These are phyloP conservation scores for Anser cygnoides DNA, from an alignment of 2,113 vertebrate species.

Conservation along the genomic window DNA sequence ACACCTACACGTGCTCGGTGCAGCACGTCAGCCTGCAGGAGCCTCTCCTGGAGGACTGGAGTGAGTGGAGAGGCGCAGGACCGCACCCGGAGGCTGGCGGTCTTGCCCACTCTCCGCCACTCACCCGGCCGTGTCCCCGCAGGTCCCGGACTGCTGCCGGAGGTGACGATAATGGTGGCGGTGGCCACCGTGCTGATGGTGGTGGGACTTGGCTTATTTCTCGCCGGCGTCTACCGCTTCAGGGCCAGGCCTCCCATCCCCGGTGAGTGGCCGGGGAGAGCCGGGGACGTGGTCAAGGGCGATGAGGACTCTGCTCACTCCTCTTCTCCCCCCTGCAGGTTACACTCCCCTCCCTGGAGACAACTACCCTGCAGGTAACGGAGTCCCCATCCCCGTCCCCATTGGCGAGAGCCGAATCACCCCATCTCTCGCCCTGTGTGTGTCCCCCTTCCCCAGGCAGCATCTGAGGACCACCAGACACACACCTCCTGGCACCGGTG, in stretches of 20 bases:
- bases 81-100: accelerated
- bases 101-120: no score
- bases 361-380: neutral
- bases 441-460: neutral
- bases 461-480: neutral
- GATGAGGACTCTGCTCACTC: neutral
- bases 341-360: neutral
- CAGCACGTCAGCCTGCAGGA: conserved; percentile 45
- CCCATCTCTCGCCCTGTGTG: neutral
- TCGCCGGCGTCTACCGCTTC: accelerated
- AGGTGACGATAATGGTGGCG: neutral
- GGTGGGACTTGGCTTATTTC: neutral
- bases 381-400: neutral
- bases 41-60: conserved; percentile 65
- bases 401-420: neutral
- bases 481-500: accelerated
- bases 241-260: neutral
- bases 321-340: neutral
- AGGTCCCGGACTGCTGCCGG: neutral
- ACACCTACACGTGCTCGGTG: conserved; percentile 67
- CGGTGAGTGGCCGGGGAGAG: neutral
- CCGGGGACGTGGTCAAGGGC: neutral
- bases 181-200: neutral
- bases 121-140: accelerated
- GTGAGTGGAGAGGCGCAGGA: conserved; percentile 49